phyloP scores from a whole-genome alignment of 2,888 invertebrate genomes.

The Oasisia sp. region DNA sequence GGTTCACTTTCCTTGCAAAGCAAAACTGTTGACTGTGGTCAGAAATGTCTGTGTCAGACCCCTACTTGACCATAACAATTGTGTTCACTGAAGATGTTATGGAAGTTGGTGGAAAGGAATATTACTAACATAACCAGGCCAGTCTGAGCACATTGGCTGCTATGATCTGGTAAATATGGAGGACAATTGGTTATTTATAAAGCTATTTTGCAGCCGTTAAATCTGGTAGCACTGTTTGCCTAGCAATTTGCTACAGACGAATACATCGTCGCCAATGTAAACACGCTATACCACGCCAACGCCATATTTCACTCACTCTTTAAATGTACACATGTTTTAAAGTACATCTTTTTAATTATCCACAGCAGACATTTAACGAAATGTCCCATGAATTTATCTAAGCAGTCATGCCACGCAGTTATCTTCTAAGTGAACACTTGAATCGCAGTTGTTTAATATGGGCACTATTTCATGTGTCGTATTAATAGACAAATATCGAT shows the following conservation, averaged over 20 bases:
- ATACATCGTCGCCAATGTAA: neutral
- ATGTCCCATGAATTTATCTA: neutral
- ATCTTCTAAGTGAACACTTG: neutral
- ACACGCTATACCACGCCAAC: neutral
- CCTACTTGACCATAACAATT: neutral
- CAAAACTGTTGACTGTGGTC: neutral
- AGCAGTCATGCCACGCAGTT: neutral
- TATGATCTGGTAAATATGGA: neutral
- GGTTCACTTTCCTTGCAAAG: neutral
- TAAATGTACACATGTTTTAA: neutral
- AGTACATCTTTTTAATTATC: neutral
- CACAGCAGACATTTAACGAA: neutral
- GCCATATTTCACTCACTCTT: neutral
- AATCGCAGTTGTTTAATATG: neutral
- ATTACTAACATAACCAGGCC: neutral
- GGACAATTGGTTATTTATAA: neutral
- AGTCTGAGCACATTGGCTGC: neutral
- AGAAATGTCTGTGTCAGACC: neutral
- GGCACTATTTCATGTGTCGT: neutral
- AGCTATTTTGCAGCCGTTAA: neutral
- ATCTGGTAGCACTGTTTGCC: neutral
- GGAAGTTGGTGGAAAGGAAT: neutral
- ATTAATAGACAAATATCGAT: constrained; percentile 3
- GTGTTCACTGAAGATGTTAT: neutral
- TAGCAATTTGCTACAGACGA: neutral